Evolutionary conservation across 2,797 vertebrate genomes (phyloP).

Genomic region (Urosaurus nigricauda): DNA sequence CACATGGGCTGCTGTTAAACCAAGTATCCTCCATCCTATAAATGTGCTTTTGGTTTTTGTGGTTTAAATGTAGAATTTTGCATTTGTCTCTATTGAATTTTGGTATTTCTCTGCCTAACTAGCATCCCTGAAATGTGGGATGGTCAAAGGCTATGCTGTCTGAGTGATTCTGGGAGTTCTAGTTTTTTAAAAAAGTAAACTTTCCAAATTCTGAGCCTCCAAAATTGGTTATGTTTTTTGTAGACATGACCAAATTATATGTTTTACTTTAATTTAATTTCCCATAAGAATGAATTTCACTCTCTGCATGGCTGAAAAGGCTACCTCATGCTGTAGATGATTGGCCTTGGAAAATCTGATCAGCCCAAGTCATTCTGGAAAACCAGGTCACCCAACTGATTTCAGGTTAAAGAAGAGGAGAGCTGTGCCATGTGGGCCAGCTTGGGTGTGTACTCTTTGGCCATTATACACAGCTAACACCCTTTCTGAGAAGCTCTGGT

Average conservation of each 20-base stretch:
- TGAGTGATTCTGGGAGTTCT: too few species aligned
- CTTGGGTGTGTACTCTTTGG: not conserved
- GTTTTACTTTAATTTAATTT: not conserved
- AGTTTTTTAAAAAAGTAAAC: not conserved
- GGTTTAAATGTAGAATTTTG: too few species aligned
- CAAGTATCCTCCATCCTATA: too few species aligned
- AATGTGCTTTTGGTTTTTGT: too few species aligned
- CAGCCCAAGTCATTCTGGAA: constrained; percentile 37
- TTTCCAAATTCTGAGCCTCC: not conserved
- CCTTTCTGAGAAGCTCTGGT: not conserved
- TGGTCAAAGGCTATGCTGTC: not conserved
- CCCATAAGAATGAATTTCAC: not conserved
- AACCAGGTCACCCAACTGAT: constrained; percentile 63
- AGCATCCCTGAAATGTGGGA: not conserved
- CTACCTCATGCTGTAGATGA: constrained; percentile 22
- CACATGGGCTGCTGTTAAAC: too few species aligned
- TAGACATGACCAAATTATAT: not conserved
- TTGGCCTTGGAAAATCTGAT: constrained; percentile 41
- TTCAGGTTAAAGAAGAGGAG: not conserved
- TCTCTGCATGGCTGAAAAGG: not conserved
- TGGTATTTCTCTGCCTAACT: not conserved
- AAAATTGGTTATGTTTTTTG: not conserved
- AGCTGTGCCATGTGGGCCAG: not conserved
- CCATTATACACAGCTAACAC: constrained; percentile 22
- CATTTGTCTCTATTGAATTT: too few species aligned